Evolutionary conservation across 2,888 invertebrate species (phyloP), one percentile per base, ranked within the genome.

Genomic region (Gerris lacustris): DNA sequence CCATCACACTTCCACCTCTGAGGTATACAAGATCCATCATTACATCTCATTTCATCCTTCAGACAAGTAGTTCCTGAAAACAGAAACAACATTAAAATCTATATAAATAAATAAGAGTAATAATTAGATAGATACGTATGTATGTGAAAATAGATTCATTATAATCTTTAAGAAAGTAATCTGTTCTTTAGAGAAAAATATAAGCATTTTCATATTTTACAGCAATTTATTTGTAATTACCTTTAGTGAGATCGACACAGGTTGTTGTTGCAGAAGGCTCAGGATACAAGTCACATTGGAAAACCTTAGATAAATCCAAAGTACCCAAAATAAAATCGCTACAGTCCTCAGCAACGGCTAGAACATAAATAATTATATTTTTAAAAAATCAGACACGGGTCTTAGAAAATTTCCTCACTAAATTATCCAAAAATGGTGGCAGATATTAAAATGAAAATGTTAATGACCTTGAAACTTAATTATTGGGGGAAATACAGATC

Each of bases 291-390:
- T 83, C 82, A 79, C 88, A 88, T 75, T 85, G 82, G 77, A 88
- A 87, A 43, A 84, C 83, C 6, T 83, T 80, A 0, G 81, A 81
- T 47, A 88, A 78, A 62, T 81, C 78, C 72, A 83, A 80, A 47
- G 85, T 85, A 31, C 82, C 82, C 5, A 86, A 83, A 67, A 88
- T 85, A 69, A 83, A 80, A 18, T 85, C 84, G 5, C 85, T 85
- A 75, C 88, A 88, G 72, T 82, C 82, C 75, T 87, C 87, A 45
- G 85, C 80, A 66, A 88, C 84, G 55, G 86, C 88, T 87, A 79
- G 31, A 81, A 80, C 72, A 72, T 18, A 72, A 63, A 71, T 44
- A 44, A 66, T 45, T 67, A 67, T 63, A 67, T 67, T 1, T 31
- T 31, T 31, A 31, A 31, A 31, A 31, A 31, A 31, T 31, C 4